These are phyloP conservation scores for Amblyraja radiata DNA, from an alignment of 2,797 vertebrate species.

Conservation along the genomic window DNA sequence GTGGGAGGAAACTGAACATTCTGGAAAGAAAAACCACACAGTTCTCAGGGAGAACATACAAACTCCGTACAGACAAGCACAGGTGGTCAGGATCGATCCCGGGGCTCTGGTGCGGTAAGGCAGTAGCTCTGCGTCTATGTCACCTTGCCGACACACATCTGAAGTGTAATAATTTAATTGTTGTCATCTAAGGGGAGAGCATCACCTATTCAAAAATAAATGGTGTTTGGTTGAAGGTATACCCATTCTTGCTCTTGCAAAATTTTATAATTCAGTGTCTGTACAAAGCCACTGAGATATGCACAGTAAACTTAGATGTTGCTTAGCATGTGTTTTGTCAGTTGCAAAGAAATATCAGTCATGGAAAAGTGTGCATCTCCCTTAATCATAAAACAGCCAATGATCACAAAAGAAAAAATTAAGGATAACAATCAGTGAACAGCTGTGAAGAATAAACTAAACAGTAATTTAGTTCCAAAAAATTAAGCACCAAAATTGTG, in stretches of 20 bases:
- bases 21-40: no score
- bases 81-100: no score
- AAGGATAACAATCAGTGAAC: background rate
- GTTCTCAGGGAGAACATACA: no score
- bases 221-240: background rate
- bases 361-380: background rate
- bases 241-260: background rate
- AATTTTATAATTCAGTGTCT: background rate
- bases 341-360: background rate
- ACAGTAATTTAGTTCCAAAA: background rate
- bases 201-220: background rate
- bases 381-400: background rate
- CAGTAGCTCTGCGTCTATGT: no score
- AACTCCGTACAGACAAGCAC: no score
- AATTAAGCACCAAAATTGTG: background rate
- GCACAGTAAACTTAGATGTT: background rate
- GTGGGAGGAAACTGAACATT: no score
- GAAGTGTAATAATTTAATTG: background rate
- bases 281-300: background rate
- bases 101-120: no score
- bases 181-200: background rate
- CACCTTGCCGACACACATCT: background rate
- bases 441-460: background rate
- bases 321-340: background rate
- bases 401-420: background rate